Evolutionary conservation across 2,113 vertebrate species (phyloP).

Genomic region (Hiodon alosoides): DNA sequence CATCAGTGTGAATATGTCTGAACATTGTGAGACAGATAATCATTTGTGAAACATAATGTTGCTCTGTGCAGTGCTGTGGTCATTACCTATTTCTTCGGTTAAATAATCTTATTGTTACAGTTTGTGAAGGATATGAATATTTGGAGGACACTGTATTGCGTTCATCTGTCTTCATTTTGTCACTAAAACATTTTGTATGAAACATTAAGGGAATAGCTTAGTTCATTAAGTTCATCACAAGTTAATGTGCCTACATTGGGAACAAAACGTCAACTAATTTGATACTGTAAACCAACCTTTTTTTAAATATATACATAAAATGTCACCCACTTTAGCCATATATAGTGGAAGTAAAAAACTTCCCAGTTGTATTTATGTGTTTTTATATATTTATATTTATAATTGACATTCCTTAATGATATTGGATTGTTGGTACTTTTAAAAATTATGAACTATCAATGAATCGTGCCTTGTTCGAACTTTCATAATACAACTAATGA

Average conservation of each 20-base stretch:
- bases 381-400: slow-evolving; percentile 61
- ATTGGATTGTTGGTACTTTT: slow-evolving; percentile 36
- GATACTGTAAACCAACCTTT: slow-evolving; percentile 8
- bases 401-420: slow-evolving; percentile 62
- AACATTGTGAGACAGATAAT: no score
- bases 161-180: no score
- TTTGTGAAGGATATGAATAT: no score
- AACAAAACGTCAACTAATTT: slow-evolving; percentile 3
- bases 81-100: no score
- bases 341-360: slow-evolving; percentile 27
- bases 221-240: no score
- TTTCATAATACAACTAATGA: slow-evolving; percentile 13
- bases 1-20: no score
- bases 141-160: no score
- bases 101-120: no score
- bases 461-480: slow-evolving; percentile 32
- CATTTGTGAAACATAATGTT: no score
- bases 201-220: no score
- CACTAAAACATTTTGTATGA: no score
- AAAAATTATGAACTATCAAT: slow-evolving; percentile 35
- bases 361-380: slow-evolving; percentile 54
- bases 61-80: no score
- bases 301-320: slow-evolving; percentile 22
- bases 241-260: not conserved
- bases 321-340: slow-evolving; percentile 31